Conservation (phyloP, 2,113 vertebrate species). For the Brachionichthys hirsutus region DNA sequence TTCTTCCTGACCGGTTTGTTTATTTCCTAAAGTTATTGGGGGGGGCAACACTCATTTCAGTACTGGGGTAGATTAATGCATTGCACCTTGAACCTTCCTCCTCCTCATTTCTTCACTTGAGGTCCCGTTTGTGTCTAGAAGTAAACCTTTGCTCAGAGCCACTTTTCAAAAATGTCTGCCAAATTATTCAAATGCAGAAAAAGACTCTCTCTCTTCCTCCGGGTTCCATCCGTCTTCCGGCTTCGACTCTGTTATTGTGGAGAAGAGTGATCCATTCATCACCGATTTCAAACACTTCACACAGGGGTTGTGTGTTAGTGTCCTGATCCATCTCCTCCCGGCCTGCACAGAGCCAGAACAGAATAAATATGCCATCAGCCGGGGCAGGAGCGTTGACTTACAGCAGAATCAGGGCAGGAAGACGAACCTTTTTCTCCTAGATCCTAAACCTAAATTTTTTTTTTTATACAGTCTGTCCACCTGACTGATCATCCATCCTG, state of each 20-base stretch:
- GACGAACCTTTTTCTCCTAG: slow-evolving; percentile 15
- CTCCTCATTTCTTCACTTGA: no score
- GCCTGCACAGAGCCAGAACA: slow-evolving; percentile 27
- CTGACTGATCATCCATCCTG: no score
- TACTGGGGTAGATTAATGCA: no score
- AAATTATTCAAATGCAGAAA: slow-evolving; percentile 4
- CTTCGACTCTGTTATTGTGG: slow-evolving; percentile 12
- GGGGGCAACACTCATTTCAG: no score
- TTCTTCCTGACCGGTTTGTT: no score
- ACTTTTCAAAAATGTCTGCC: not conserved
- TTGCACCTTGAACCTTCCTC: no score
- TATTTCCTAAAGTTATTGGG: no score
- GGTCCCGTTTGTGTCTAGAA: not conserved
- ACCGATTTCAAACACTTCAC: slow-evolving; percentile 58
- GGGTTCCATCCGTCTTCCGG: slow-evolving; percentile 15
- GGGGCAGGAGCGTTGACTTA: slow-evolving; percentile 32
- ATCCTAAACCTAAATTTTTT: slow-evolving; percentile 3
- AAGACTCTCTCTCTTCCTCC: slow-evolving; percentile 20
- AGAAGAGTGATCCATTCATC: slow-evolving; percentile 50
- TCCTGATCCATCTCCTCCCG: slow-evolving; percentile 42
- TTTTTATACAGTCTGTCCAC: no score
- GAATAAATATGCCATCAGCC: slow-evolving; percentile 57
- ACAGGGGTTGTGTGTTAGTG: slow-evolving; percentile 26
- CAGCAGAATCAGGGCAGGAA: slow-evolving; percentile 44
- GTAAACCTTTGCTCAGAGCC: no score